Base-by-base conservation (phyloP, 53 echinoderm and acorn worm genomes). In the Arbacia lixula region DNA sequence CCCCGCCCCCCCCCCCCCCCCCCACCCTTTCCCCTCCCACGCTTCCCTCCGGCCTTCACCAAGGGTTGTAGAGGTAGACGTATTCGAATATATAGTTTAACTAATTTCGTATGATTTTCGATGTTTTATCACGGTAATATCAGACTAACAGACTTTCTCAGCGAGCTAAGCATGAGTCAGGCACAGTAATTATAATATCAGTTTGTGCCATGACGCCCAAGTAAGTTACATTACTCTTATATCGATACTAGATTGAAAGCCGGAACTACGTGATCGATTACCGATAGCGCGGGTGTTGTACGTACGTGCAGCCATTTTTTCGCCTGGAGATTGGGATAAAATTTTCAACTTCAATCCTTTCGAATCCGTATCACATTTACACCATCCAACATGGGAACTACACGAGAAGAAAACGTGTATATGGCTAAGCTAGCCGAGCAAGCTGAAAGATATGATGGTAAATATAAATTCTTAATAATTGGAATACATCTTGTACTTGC, bases 361-460 rank as follows among this genome's bases (percentile, higher is more conserved):
- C 8, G 36, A 86, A 60, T 66, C 63, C 35, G 63, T 22, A 10
- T 66, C 50, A 29, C 20, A 52, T 56, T 61, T 58, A 37, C 42
- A 29, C 36, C 66, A 84, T 76, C 68, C n/a, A 80, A 42, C 62
- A 90, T 90, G 90, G 90, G 56, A 12, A 67, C 65, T 38, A 86
- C 66, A 55, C 41, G 86, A 32, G 94, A 95, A 8, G 99, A 99
- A 30, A 68, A 85, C 76, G 99, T 99, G 52, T 99, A 95, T 72
- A 94, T 90, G 87, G 99, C 99, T 49, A 99, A 92, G 86, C 60
- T 99, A 55, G 94, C 99, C 38, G 99, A 99, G 69, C 99, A 99
- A 58, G 99, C 99, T 42, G 99, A 99, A 78, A 88, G 99, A 90
- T 99, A 98, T 53, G 99, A 99, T 71, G 99, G 99, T 99, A 99